phyloP scores from a whole-genome alignment of 2,113 vertebrate genomes.

The Empidonax traillii region DNA sequence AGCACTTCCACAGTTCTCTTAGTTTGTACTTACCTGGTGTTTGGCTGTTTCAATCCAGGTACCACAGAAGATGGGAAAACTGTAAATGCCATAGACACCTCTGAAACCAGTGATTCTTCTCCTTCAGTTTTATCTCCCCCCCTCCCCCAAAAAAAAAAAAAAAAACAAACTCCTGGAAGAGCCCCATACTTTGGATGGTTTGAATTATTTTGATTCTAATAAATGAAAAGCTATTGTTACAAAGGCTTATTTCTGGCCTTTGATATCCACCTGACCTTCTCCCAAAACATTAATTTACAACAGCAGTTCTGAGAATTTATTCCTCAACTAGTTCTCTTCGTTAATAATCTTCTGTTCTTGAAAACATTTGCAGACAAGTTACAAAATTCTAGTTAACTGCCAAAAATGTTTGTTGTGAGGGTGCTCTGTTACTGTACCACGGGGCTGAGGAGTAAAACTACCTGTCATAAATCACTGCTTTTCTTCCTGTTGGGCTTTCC shows the following conservation, averaged over 20 bases:
- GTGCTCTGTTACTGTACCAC: not conserved
- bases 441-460: not conserved
- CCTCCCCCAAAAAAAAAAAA: too few species aligned
- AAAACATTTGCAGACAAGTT: not conserved
- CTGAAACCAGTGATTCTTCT: not conserved
- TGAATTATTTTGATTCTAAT: not conserved
- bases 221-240: not conserved
- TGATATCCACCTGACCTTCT: not conserved
- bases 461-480: not conserved
- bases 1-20: not conserved
- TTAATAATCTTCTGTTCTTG: not conserved
- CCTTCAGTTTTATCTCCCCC: not conserved
- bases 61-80: not conserved
- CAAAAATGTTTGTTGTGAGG: not conserved
- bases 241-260: not conserved
- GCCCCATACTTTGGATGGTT: not conserved
- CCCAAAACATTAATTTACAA: not conserved
- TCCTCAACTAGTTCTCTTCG: not conserved
- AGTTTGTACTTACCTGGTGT: not conserved
- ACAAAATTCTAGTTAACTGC: not conserved
- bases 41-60: not conserved
- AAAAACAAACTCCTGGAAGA: not conserved
- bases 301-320: not conserved
- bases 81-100: not conserved
- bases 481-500: not conserved